These are phyloP conservation scores for Actinemys pallida DNA, from an alignment of 2,113 vertebrate species.

Conservation along the genomic window DNA sequence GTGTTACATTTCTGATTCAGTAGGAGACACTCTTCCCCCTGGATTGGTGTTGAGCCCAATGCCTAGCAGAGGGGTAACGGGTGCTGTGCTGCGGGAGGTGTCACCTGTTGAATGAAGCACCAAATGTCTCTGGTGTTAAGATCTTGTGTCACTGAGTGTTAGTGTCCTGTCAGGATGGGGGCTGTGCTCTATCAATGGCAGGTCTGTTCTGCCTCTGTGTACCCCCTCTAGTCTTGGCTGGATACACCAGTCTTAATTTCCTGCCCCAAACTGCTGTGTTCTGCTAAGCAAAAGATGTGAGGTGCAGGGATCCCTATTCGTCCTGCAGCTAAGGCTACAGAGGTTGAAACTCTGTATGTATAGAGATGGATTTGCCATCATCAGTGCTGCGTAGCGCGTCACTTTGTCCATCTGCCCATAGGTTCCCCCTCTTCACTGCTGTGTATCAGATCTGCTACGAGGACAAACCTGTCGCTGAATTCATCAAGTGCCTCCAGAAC, in stretches of 20 bases:
- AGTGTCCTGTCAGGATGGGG: neutral
- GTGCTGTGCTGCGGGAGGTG: neutral
- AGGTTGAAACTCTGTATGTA: neutral
- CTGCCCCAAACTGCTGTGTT: neutral
- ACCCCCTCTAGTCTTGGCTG: neutral
- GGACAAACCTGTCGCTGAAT: slow-evolving; percentile 87
- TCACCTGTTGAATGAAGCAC: neutral
- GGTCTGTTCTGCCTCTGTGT: neutral
- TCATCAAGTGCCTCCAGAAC: slow-evolving; percentile 93
- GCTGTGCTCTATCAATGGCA: neutral
- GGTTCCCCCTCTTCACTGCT: slow-evolving; percentile 95
- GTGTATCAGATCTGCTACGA: slow-evolving; percentile 94
- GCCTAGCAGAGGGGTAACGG: neutral
- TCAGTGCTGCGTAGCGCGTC: neutral
- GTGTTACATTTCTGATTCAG: neutral
- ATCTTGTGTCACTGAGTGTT: neutral
- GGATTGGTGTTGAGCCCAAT: neutral
- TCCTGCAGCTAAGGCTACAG: fast-evolving
- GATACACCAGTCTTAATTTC: neutral
- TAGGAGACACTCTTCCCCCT: neutral
- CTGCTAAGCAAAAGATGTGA: neutral
- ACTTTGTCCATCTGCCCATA: slow-evolving; percentile 43
- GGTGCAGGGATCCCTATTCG: neutral
- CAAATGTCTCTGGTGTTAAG: neutral
- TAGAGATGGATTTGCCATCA: neutral